Percentiles rank a stretch among this genome's conserved stretches.
These are phyloP conservation scores for Probaryconus sp. DNA, from an alignment of 1,140 invertebrate species.

Conservation along the genomic window DNA sequence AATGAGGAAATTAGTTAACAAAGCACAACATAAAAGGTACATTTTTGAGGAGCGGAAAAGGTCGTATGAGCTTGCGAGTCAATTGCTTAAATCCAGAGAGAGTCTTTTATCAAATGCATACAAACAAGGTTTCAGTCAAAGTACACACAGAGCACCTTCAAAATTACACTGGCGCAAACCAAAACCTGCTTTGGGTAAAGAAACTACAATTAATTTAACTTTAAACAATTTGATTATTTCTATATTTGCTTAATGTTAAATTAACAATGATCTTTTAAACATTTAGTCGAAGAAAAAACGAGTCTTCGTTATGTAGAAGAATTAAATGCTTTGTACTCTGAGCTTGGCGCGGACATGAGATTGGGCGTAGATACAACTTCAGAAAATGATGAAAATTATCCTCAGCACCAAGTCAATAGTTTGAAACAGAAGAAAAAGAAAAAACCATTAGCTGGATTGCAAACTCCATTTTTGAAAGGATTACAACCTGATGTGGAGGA, in stretches of 20 bases:
- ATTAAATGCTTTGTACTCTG: conserved; percentile 70
- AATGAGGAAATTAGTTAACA: conserved; percentile 81
- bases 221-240: conserved; percentile 10
- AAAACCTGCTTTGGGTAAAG: conserved; percentile 75
- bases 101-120: conserved; percentile 81
- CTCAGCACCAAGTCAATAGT: conserved; percentile 76
- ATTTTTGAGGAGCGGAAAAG: conserved; percentile 80
- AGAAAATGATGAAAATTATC: conserved; percentile 78
- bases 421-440: conserved; percentile 76
- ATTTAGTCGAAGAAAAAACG: conserved; percentile 74
- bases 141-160: conserved; percentile 78
- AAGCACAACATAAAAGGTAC: conserved; percentile 84
- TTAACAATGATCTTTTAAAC: conserved; percentile 1
- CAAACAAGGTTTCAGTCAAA: conserved; percentile 77
- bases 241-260: neutral
- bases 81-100: conserved; percentile 84
- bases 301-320: conserved; percentile 74
- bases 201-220: conserved; percentile 6
- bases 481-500: conserved; percentile 70
- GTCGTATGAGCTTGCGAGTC: conserved; percentile 79
- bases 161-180: conserved; percentile 76
- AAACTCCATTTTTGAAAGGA: conserved; percentile 72
- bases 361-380: conserved; percentile 72
- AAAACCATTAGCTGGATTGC: conserved; percentile 84
- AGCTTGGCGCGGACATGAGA: conserved; percentile 68